Conservation (phyloP, 2,113 vertebrate genomes). For the Chaenocephalus aceratus region DNA sequence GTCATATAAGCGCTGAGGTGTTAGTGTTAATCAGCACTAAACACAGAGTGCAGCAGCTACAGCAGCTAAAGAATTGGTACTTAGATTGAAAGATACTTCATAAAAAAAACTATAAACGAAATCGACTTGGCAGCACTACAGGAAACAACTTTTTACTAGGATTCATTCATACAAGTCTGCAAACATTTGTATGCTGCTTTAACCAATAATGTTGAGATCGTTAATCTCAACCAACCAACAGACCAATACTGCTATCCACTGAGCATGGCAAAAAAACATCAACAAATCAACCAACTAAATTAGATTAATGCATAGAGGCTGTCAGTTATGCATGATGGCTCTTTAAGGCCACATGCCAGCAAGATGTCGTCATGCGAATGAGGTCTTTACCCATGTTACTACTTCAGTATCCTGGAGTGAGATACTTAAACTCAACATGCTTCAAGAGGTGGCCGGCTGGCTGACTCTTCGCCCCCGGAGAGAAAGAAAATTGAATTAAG, state of each 20-base stretch:
- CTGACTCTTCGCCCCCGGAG: not conserved
- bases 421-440: not conserved
- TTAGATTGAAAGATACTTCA: not conserved
- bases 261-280: not conserved
- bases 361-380: not conserved
- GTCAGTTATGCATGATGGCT: not conserved
- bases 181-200: not conserved
- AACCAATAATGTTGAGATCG: not conserved
- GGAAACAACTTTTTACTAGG: not conserved
- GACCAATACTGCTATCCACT: not conserved
- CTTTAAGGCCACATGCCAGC: conserved; percentile 8
- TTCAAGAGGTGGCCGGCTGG: not conserved
- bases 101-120: not conserved
- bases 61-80: not conserved
- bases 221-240: not conserved
- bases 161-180: not conserved
- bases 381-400: conserved; percentile 3
- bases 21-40: not conserved
- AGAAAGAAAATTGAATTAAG: conserved; percentile 9
- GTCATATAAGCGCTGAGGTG: not conserved
- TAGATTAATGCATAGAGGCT: not conserved
- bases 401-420: not conserved
- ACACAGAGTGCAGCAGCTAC: not conserved
- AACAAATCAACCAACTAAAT: not conserved
- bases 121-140: not conserved